Percentiles rank a stretch among this genome's conserved stretches.
Conservation (phyloP, 1,140 invertebrate species). For the Zaprionus taronus region DNA sequence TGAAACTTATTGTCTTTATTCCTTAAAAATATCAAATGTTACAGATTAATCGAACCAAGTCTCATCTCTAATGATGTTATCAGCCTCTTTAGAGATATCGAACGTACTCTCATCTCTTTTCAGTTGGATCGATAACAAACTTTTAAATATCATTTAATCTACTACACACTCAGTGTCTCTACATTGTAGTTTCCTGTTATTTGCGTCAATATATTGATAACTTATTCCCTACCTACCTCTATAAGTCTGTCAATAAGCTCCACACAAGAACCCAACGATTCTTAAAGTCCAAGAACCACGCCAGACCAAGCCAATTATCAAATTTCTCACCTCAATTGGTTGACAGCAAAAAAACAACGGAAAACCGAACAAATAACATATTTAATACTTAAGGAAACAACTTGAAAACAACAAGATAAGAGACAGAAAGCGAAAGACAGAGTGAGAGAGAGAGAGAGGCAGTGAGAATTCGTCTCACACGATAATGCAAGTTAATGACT, state of each 20-base stretch:
- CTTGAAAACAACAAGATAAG: slow-evolving; percentile 64
- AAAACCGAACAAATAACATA: slow-evolving; percentile 19
- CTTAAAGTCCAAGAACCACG: slow-evolving; percentile 1
- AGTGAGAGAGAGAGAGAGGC: not conserved
- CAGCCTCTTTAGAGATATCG: not conserved
- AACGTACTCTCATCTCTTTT: no score
- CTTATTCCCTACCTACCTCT: not conserved
- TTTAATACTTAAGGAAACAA: slow-evolving; percentile 45
- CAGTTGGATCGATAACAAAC: not conserved
- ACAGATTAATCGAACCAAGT: not conserved
- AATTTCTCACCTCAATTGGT: slow-evolving; percentile 32
- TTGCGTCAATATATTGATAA: not conserved
- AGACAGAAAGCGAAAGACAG: not conserved
- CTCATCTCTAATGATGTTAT: not conserved
- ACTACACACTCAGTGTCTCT: not conserved
- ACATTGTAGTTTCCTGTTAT: not conserved
- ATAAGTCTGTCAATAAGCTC: not conserved
- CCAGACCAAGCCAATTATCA: slow-evolving; percentile 25
- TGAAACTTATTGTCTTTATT: not conserved
- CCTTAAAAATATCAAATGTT: not conserved
- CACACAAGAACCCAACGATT: slow-evolving; percentile 18
- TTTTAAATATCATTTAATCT: not conserved
- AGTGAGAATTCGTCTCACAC: slow-evolving; percentile 16
- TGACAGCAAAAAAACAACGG: slow-evolving; percentile 43
- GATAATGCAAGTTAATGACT: slow-evolving; percentile 73